Base-by-base conservation (phyloP, 1,140 invertebrate species). In the Galendromus occidentalis region DNA sequence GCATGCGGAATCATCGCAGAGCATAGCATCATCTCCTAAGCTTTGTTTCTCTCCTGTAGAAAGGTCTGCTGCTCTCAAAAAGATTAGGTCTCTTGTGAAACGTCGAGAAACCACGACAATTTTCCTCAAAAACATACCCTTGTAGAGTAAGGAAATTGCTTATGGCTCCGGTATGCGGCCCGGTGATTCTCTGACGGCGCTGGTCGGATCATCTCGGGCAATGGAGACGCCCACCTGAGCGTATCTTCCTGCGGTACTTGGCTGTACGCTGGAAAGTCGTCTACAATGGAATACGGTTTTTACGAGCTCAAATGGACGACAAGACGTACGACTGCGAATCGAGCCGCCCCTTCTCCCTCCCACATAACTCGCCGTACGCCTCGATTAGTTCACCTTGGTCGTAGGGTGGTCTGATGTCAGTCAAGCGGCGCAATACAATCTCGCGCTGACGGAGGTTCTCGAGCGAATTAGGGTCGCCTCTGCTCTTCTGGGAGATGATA, bases 221-320 rank as follows among this genome's bases (percentile, higher is more conserved):
- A 33, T 2, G 51, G 51, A 1, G 51, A 33, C 12, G 51, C 25
- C 12, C 25, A 59, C 2, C 25, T 17, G 25, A 59, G 51, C 17
- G 51, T 2, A 33, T 29, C 51, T 25, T 59, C 51, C 20, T 17
- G 51, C 1, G 22, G 51, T 22, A 59, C 20, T 59, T 59, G 33
- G 33, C 22, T 33, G 33, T 59, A 59, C 51, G 51, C 25, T 33
- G 51, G 51, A 25, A 59, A 59, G 33, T 59, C 51, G 33, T 59
- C 51, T 59, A 33, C 51, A 25, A 59, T 59, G 14, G 51, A 25
- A 25, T 17, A 29, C n/a, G 17, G 25, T 4, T 25, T 29, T 44
- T 44, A n/a, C 18, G 42, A 12, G 42, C 42, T 12, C 42, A 44
- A 47, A 25, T 47, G 18, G 45, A 47, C 18, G 14, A 47, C 4